Evolutionary conservation across 2,888 invertebrate genomes (phyloP).

Genomic region (Eulithis testata): DNA sequence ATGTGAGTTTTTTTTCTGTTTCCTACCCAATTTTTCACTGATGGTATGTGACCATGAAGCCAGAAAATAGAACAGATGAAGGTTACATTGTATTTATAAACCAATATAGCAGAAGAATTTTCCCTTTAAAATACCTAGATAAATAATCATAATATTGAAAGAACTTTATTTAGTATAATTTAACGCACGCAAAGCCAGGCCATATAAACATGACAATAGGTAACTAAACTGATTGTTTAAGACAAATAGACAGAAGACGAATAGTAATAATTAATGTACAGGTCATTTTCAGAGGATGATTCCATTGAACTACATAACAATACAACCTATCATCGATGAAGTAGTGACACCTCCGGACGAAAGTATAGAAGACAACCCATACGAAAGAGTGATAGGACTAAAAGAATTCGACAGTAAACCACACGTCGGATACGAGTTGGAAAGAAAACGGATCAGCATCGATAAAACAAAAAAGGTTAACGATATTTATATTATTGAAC

Average conservation of each 20-base stretch:
- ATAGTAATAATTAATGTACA: not conserved
- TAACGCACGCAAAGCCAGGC: too few species aligned
- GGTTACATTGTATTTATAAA: too few species aligned
- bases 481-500: slow-evolving; percentile 9
- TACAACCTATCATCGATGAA: slow-evolving; percentile 42
- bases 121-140: too few species aligned
- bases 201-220: too few species aligned
- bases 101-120: too few species aligned
- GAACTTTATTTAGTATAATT: too few species aligned
- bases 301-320: slow-evolving; percentile 49
- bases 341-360: slow-evolving; percentile 38
- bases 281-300: slow-evolving; percentile 58
- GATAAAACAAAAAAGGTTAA: slow-evolving; percentile 53
- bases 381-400: slow-evolving; percentile 51
- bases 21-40: too few species aligned
- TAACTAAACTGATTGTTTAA: too few species aligned
- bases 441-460: slow-evolving; percentile 36
- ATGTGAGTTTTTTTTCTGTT: slow-evolving; percentile 48
- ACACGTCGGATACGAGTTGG: slow-evolving; percentile 43
- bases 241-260: too few species aligned
- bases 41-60: too few species aligned
- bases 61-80: too few species aligned
- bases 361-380: slow-evolving; percentile 40
- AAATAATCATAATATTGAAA: too few species aligned
- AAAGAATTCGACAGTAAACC: slow-evolving; percentile 48